phyloP scores from a whole-genome alignment of 1,140 invertebrate species.

The Akabosia matsudoensis region DNA sequence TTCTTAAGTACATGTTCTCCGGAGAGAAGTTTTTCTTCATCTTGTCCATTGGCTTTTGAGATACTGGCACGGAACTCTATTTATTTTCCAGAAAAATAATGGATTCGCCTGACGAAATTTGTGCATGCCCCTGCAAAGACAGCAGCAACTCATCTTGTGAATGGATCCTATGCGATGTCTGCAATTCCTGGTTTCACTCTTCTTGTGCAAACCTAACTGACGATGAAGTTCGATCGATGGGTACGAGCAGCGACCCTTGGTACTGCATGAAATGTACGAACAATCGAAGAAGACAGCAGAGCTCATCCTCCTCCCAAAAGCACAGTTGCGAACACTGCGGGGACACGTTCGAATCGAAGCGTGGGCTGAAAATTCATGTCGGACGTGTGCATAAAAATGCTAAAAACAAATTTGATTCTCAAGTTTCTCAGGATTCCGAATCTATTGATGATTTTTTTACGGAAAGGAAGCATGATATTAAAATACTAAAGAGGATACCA shows the following conservation, averaged over 20 bases:
- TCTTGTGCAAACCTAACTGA: background rate
- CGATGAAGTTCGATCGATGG: background rate
- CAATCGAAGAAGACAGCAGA: no score
- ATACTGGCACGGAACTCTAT: no score
- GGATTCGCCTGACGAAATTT: no score
- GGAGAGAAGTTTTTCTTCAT: no score
- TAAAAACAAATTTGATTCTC: background rate
- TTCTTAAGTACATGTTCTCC: no score
- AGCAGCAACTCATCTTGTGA: background rate
- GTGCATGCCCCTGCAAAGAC: background rate
- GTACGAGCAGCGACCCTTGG: no score
- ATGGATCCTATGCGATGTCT: background rate
- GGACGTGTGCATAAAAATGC: background rate
- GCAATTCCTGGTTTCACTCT: background rate
- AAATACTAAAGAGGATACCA: background rate
- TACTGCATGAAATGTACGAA: no score
- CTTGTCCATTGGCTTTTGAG: no score
- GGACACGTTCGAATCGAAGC: background rate
- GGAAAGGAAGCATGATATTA: background rate
- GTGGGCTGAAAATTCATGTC: background rate
- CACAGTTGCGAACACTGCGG: background rate
- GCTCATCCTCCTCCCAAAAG: background rate
- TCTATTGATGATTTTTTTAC: background rate
- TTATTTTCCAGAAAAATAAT: no score
- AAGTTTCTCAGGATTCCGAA: no score